Conservation (phyloP, 2,797 vertebrate genomes). For the Catharus ustulatus region DNA sequence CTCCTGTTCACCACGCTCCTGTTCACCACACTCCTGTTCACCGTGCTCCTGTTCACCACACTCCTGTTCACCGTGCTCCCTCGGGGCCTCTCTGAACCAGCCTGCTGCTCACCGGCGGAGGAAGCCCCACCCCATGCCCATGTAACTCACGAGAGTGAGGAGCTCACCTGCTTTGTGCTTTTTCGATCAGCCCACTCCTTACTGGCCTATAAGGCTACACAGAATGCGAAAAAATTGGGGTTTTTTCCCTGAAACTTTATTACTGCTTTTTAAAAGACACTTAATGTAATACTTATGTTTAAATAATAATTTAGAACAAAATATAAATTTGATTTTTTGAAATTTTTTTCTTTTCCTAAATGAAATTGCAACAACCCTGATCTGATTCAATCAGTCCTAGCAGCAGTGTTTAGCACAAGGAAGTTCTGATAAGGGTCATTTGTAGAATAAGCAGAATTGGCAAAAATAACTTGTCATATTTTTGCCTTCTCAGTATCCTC, state of each 20-base stretch:
- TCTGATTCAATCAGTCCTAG: neutral
- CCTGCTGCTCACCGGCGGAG: no score
- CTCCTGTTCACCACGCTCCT: no score
- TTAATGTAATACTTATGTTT: neutral
- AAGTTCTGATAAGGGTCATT: neutral
- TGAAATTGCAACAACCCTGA: neutral
- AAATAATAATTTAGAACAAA: neutral
- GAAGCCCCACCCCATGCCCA: no score
- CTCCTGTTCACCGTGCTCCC: no score
- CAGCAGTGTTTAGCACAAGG: neutral
- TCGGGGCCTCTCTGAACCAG: no score
- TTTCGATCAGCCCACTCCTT: no score
- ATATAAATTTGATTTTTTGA: neutral
- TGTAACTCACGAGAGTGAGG: no score
- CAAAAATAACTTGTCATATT: neutral
- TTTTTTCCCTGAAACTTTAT: neutral
- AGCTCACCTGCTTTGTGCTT: no score
- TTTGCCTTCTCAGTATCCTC: neutral
- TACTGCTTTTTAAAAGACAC: neutral
- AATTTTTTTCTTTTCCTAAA: neutral
- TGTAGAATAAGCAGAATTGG: neutral
- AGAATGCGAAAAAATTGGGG: neutral
- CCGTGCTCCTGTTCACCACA: no score
- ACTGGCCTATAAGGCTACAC: neutral
- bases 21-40: no score